These are phyloP conservation scores for Cephus rjabovi DNA, from an alignment of 2,888 invertebrate genomes.

Conservation along the genomic window DNA sequence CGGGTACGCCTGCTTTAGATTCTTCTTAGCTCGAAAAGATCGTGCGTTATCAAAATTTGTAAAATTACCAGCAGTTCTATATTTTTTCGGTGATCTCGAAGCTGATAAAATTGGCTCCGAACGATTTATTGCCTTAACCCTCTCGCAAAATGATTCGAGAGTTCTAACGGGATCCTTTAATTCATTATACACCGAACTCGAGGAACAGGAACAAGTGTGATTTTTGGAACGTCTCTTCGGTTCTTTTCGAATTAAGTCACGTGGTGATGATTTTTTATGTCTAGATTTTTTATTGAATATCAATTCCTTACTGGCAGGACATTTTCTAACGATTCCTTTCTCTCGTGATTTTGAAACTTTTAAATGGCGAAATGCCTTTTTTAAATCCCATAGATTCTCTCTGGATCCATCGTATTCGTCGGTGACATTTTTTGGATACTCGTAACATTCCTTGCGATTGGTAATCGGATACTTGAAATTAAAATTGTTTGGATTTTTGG, in stretches of 20 bases:
- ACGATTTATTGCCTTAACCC: conserved; percentile 25
- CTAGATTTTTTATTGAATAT: background rate
- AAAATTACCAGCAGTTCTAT: background rate
- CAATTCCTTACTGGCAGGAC: background rate
- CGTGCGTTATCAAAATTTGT: background rate
- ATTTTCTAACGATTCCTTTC: background rate
- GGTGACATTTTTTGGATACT: background rate
- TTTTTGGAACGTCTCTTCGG: background rate
- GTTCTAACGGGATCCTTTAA: conserved; percentile 25
- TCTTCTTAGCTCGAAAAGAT: background rate
- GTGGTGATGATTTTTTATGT: background rate
- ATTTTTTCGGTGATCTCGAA: background rate
- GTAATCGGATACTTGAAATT: background rate
- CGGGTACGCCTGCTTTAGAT: background rate
- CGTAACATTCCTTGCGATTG: background rate
- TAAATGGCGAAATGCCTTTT: background rate
- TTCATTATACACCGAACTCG: background rate
- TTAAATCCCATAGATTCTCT: background rate
- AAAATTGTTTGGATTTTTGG: background rate
- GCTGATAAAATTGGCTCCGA: background rate
- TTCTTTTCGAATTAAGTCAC: background rate
- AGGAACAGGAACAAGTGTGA: background rate
- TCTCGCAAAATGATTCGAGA: conserved; percentile 32
- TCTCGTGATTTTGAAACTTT: background rate
- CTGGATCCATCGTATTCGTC: background rate